Evolutionary conservation across 2,888 invertebrate genomes (phyloP).

Genomic region (Lissonota sp.): DNA sequence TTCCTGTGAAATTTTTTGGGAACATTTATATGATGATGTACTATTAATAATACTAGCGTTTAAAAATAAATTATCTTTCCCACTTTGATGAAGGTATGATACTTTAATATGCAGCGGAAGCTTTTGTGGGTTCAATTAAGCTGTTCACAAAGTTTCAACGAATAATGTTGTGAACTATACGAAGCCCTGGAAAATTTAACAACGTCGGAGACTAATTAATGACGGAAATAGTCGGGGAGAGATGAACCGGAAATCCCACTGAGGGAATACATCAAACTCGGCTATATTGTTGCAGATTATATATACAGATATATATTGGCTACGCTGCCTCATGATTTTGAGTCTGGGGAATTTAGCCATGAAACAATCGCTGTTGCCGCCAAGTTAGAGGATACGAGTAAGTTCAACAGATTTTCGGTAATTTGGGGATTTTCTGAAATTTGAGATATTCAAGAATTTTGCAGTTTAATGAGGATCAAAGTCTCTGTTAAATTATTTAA

Average conservation of each 20-base stretch:
- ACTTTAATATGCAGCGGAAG: too few relatives aligned
- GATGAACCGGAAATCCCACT: constrained; percentile 17
- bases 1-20: too few relatives aligned
- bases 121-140: too few relatives aligned
- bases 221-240: constrained; percentile 7
- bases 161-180: background rate
- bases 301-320: background rate
- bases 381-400: background rate
- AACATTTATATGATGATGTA: too few relatives aligned
- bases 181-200: too few relatives aligned
- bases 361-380: constrained; percentile 27
- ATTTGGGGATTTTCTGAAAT: background rate
- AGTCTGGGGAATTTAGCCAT: constrained; percentile 1
- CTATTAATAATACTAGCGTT: too few relatives aligned
- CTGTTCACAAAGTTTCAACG: background rate
- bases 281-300: background rate
- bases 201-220: constrained; percentile 27
- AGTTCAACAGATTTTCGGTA: background rate
- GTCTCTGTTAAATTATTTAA: too few relatives aligned
- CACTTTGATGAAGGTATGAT: too few relatives aligned
- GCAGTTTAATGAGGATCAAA: too few relatives aligned
- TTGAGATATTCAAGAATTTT: background rate
- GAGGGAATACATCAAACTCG: constrained; percentile 4
- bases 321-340: background rate
- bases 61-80: too few relatives aligned